A percentile compares a stretch with the other conserved stretches of the same genome.
phyloP scores from a whole-genome alignment of 1,140 invertebrate genomes.

The Agrilus planipennis region DNA sequence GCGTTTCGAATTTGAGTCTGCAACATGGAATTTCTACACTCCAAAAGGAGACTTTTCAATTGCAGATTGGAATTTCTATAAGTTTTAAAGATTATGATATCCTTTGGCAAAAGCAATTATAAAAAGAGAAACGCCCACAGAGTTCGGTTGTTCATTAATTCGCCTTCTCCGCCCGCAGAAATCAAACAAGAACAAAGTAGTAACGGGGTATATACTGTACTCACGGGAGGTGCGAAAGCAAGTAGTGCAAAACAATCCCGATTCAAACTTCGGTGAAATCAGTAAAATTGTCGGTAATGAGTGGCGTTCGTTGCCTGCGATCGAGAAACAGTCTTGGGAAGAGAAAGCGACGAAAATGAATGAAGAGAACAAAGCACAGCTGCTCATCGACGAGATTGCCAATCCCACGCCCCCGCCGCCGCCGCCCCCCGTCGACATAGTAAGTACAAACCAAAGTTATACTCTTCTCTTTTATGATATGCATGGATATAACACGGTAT shows the following conservation, averaged over 20 bases:
- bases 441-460: too few relatives aligned
- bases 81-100: too few relatives aligned
- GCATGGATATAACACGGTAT: too few relatives aligned
- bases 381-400: slow-evolving; percentile 38
- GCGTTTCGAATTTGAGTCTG: too few relatives aligned
- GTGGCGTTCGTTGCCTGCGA: slow-evolving; percentile 82
- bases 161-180: slow-evolving; percentile 39
- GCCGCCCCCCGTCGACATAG: slow-evolving; percentile 31
- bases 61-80: too few relatives aligned
- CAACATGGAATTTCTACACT: too few relatives aligned
- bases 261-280: slow-evolving; percentile 93
- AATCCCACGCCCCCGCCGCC: slow-evolving; percentile 30
- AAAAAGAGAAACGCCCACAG: too few relatives aligned
- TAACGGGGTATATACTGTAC: slow-evolving; percentile 97
- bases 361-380: slow-evolving; percentile 57
- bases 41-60: too few relatives aligned
- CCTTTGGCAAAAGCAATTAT: too few relatives aligned
- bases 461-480: too few relatives aligned
- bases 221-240: slow-evolving; percentile 88
- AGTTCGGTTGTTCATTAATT: too few relatives aligned
- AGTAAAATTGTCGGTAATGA: slow-evolving; percentile 93
- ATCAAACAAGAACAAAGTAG: slow-evolving; percentile 71
- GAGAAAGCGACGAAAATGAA: slow-evolving; percentile 79
- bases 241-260: slow-evolving; percentile 81
- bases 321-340: slow-evolving; percentile 89